Conservation (phyloP, 2,113 vertebrate species). For the Theristicus caerulescens region DNA sequence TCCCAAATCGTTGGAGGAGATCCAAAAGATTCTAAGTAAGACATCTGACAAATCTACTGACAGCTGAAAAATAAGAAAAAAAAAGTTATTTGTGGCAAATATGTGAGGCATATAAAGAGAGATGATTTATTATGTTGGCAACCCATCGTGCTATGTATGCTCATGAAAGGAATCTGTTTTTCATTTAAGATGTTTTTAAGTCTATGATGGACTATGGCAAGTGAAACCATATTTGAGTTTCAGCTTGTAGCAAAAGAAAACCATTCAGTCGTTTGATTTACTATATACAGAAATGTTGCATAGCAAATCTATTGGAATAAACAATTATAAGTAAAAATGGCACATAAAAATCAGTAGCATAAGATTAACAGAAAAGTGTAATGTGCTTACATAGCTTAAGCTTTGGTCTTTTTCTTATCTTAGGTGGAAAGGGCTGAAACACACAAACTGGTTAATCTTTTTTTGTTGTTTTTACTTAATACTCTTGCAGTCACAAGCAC, state of each 20-base stretch:
- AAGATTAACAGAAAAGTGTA: not conserved
- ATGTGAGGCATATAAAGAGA: not conserved
- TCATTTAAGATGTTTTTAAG: not conserved
- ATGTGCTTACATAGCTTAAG: not conserved
- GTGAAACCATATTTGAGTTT: not conserved
- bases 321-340: not conserved
- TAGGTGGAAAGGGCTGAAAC: not conserved
- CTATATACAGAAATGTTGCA: not conserved
- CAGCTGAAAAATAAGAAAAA: not conserved
- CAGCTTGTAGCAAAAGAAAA: not conserved
- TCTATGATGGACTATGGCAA: not conserved
- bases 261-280: not conserved
- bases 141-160: not conserved
- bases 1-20: not conserved
- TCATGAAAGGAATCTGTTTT: not conserved
- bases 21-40: constrained; percentile 10
- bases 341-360: not conserved
- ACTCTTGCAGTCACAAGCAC: not conserved
- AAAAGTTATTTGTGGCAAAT: not conserved
- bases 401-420: not conserved
- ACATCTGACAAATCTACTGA: not conserved
- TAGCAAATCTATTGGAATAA: not conserved
- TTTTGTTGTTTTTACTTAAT: not conserved
- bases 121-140: not conserved
- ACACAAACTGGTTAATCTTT: not conserved